phyloP scores from a whole-genome alignment of 2,113 vertebrate species.

The Rhinogobius similis region DNA sequence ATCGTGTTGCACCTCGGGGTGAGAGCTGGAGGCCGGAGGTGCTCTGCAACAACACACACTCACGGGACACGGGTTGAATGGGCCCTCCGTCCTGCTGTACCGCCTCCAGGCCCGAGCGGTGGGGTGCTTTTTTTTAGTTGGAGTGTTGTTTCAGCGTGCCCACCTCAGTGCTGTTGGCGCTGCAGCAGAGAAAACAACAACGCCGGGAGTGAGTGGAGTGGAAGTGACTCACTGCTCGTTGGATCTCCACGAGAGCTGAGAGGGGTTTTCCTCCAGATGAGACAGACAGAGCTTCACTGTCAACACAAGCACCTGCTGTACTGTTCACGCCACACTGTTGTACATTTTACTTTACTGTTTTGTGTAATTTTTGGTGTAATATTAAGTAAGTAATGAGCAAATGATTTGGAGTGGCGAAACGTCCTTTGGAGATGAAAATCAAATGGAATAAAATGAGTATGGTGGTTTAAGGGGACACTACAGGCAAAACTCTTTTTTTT shows the following conservation, averaged over 20 bases:
- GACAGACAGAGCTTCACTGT: neutral
- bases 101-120: constrained; percentile 52
- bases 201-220: neutral
- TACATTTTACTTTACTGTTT: too few relatives aligned
- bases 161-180: neutral
- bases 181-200: constrained; percentile 23
- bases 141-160: constrained; percentile 38
- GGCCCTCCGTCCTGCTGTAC: constrained; percentile 7
- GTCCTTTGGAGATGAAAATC: too few relatives aligned
- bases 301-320: neutral
- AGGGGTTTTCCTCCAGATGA: constrained; percentile 1
- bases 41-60: constrained; percentile 30
- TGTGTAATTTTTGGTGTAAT: neutral
- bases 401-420: neutral
- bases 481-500: too few relatives aligned
- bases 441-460: too few relatives aligned
- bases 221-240: neutral
- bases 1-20: constrained; percentile 49
- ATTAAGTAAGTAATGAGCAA: neutral
- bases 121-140: constrained; percentile 11
- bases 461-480: too few relatives aligned
- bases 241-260: neutral
- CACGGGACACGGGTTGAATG: constrained; percentile 28
- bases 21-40: constrained; percentile 51
- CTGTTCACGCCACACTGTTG: neutral